Base-by-base conservation (phyloP, 2,888 invertebrate genomes). In the Electrophaes corylata region DNA sequence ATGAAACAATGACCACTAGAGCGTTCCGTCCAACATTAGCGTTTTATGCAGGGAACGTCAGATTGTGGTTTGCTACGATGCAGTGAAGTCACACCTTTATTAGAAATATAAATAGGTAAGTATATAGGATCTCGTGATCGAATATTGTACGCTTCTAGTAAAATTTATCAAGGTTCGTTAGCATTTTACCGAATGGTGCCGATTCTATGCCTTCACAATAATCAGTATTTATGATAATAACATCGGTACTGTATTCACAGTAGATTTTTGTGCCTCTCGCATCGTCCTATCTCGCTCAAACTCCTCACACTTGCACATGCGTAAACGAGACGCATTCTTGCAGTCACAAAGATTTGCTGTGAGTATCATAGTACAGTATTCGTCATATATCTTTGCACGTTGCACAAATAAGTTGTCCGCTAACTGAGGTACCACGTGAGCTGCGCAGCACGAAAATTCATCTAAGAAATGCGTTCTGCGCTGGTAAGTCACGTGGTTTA, bases 181-280 rank as follows among this genome's bases (percentile, higher is more conserved):
- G 55, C 55, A 53, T 47, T 63, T 65, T 54, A 57, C 43, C 37
- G 49, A 57, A 53, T 57, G 64, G 63, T 58, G 65, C 65, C 60
- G 57, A 56, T 61, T 41, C 39, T 31, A 52, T 56, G 47, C 54
- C 49, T 63, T 55, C 50, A 43, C 53, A 53, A 56, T 16, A 54
- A 67, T 64, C 65, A 65, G 67, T 67, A 65, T 67, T 67, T 60
- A 48, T 31, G n/a, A 29, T 45, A 45, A 46, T 20, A 23, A 10
- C 14, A 11, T 40, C 10, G 8, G 0, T 12, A 37, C 11, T 47
- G 23, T 14, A 29, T 16, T 14, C n/a, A n/a, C n/a, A n/a, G 16
- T 16, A 37, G 8, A 37, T 37, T 16, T 37, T 37, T 37, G 37
- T 8, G 37, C 8, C 16, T 37, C 26, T 29, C 16, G 37, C 2